phyloP scores from a whole-genome alignment of 2,888 invertebrate genomes.

The Cheilosia vernalis region DNA sequence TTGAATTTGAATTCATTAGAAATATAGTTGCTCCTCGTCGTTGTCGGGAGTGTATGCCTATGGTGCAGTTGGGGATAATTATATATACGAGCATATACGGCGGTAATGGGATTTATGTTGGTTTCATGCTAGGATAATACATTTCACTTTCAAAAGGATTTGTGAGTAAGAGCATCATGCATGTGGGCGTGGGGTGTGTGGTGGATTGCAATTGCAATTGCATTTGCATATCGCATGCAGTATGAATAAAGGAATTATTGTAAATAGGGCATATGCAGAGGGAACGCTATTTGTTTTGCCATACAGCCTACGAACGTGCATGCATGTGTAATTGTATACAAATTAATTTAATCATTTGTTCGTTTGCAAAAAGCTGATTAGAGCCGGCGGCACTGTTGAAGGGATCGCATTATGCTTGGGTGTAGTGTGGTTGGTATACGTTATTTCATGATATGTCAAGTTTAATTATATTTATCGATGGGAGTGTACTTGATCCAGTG shows the following conservation, averaged over 20 bases:
- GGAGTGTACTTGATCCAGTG: too few species aligned
- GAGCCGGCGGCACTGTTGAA: not conserved
- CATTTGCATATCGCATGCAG: conserved; percentile 62
- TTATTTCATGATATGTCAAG: not conserved
- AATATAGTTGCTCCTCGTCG: conserved; percentile 9
- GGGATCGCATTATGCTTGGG: not conserved
- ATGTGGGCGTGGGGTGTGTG: not conserved
- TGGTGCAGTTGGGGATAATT: conserved; percentile 29
- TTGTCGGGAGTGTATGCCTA: not conserved
- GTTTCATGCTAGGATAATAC: conserved; percentile 53
- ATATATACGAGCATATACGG: conserved; percentile 2
- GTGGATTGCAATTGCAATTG: conserved; percentile 17
- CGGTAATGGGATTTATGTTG: conserved; percentile 49
- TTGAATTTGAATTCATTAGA: conserved; percentile 36
- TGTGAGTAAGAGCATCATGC: conserved; percentile 28
- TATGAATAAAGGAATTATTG: conserved; percentile 30
- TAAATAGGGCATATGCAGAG: conserved; percentile 10
- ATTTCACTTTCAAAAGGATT: conserved; percentile 50
- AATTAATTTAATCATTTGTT: conserved; percentile 45
- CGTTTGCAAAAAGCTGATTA: conserved; percentile 14
- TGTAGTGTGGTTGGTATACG: too few species aligned
- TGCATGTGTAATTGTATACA: conserved; percentile 4
- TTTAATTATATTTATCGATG: too few species aligned
- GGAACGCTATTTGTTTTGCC: conserved; percentile 22
- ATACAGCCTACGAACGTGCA: not conserved